phyloP scores from a whole-genome alignment of 2,888 invertebrate species.

The Crossocerus cetratus region DNA sequence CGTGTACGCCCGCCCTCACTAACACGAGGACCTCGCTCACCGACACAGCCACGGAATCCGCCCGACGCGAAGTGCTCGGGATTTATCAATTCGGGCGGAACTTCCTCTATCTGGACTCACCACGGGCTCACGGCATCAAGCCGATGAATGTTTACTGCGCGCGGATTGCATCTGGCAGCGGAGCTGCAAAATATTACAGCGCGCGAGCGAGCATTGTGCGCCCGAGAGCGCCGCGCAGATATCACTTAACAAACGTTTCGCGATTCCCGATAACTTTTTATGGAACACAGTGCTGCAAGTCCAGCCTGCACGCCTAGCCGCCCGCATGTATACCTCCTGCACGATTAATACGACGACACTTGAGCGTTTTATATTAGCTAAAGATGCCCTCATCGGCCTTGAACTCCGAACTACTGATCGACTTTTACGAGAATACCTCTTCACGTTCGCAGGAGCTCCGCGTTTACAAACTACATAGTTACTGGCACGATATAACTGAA shows the following conservation, averaged over 20 bases:
- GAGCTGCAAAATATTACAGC: slow-evolving; percentile 50
- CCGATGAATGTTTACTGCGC: slow-evolving; percentile 59
- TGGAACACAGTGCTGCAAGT: slow-evolving; percentile 34
- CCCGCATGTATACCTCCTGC: slow-evolving; percentile 1
- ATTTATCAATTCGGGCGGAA: slow-evolving; percentile 65
- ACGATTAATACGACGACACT: slow-evolving; percentile 45
- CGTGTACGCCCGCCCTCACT: slow-evolving; percentile 15
- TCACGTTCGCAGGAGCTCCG: too few relatives aligned
- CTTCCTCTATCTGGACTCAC: slow-evolving; percentile 53
- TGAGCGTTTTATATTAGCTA: slow-evolving; percentile 42
- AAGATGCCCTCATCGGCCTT: slow-evolving; percentile 39
- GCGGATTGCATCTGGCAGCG: slow-evolving; percentile 54
- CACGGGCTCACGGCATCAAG: slow-evolving; percentile 35
- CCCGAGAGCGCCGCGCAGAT: slow-evolving; percentile 37
- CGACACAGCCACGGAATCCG: too few relatives aligned
- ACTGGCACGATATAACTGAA: too few relatives aligned
- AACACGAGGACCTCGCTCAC: too few relatives aligned
- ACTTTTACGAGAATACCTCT: too few relatives aligned
- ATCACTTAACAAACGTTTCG: slow-evolving; percentile 55
- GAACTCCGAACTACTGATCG: too few relatives aligned
- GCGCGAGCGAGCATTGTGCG: slow-evolving; percentile 25
- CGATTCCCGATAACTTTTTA: slow-evolving; percentile 45
- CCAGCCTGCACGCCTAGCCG: slow-evolving; percentile 22
- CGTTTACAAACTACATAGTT: too few relatives aligned
- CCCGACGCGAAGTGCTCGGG: slow-evolving; percentile 27